Conservation (phyloP, 2,113 vertebrate genomes). For the Cranoglanis bouderius region DNA sequence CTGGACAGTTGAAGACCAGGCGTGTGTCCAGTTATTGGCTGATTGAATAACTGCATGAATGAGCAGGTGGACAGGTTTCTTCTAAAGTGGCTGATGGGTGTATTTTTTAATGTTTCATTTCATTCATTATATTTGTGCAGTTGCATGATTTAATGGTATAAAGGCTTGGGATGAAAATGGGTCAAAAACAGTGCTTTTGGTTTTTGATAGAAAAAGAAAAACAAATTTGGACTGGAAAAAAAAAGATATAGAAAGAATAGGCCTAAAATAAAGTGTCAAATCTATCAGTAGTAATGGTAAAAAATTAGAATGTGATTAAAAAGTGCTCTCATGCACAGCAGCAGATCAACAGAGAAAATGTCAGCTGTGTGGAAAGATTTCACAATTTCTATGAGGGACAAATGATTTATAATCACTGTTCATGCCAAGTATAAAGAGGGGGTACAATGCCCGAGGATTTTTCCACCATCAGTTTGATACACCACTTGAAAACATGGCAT, state of each 20-base stretch:
- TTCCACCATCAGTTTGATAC: not conserved
- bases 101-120: not conserved
- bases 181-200: not conserved
- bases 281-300: not conserved
- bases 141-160: not conserved
- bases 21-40: not conserved
- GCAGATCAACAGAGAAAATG: not conserved
- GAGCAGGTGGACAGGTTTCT: not conserved
- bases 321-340: not conserved
- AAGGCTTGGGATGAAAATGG: not conserved
- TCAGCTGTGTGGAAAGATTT: not conserved
- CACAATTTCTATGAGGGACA: not conserved
- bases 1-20: not conserved
- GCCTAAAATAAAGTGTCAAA: not conserved
- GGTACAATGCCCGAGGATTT: conserved; percentile 1
- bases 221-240: not conserved
- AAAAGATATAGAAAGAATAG: not conserved
- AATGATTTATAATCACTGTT: not conserved
- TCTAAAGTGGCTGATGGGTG: not conserved
- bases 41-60: not conserved
- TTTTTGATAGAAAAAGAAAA: not conserved
- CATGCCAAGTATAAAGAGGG: not conserved
- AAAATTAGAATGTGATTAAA: not conserved
- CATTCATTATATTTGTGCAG: not conserved
- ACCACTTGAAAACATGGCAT: not conserved